Percentiles rank a stretch among this genome's conserved stretches.
These are phyloP conservation scores for Bedellia somnulentella DNA, from an alignment of 2,888 invertebrate genomes.

Conservation along the genomic window DNA sequence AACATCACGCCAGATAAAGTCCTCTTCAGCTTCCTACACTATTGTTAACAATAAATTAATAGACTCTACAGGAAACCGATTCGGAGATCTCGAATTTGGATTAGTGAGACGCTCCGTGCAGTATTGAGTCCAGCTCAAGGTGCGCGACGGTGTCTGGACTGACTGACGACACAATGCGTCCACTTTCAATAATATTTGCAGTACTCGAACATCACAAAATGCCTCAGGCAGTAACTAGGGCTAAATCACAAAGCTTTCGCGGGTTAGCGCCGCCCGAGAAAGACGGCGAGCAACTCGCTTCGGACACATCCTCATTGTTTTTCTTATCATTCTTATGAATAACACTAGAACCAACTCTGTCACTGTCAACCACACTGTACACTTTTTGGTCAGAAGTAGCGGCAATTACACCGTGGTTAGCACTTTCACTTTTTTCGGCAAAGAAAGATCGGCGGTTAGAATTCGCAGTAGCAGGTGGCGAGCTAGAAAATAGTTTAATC, in stretches of 20 bases:
- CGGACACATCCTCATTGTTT: constrained; percentile 33
- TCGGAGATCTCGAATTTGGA: constrained; percentile 54
- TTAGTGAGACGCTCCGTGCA: constrained; percentile 46
- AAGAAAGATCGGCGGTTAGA: constrained; percentile 49
- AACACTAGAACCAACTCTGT: constrained; percentile 31
- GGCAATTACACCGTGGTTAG: constrained; percentile 39
- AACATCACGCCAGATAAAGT: constrained; percentile 46
- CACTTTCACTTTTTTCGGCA: constrained; percentile 55
- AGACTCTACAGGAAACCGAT: constrained; percentile 60
- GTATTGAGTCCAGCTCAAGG: constrained; percentile 59
- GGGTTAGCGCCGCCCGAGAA: constrained; percentile 28
- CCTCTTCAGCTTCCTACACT: constrained; percentile 47
- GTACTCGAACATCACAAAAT: constrained; percentile 32
- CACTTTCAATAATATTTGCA: constrained; percentile 18
- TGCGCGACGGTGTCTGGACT: constrained; percentile 36
- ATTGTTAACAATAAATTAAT: constrained; percentile 59
- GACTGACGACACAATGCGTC: constrained; percentile 32
- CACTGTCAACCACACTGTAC: constrained; percentile 46
- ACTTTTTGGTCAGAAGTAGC: constrained; percentile 35
- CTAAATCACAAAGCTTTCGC: constrained; percentile 57
- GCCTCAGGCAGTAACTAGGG: constrained; percentile 55
- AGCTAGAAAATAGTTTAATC: constrained; percentile 74
- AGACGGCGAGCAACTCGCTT: constrained; percentile 32
- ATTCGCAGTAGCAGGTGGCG: constrained; percentile 49
- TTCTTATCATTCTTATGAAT: constrained; percentile 31